Evolutionary conservation across 1,140 invertebrate species (phyloP).

Genomic region (Sesamia nonagrioides): DNA sequence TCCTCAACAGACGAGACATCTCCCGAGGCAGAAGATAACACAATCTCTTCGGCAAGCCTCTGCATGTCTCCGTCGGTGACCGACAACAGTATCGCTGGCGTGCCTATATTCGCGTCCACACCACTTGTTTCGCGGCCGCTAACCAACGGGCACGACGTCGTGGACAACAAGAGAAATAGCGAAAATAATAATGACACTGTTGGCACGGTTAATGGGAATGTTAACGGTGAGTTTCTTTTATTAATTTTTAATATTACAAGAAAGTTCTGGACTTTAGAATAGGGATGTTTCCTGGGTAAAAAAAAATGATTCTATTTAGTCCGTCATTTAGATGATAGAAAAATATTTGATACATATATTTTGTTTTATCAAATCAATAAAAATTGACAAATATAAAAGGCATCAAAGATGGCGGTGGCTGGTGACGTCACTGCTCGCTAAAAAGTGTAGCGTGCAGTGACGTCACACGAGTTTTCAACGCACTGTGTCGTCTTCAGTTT

Average conservation of each 20-base stretch:
- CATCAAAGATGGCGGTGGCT: no score
- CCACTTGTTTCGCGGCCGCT: conserved; percentile 52
- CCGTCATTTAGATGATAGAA: no score
- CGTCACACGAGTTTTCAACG: no score
- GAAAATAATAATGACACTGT: conserved; percentile 59
- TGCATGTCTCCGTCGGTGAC: conserved; percentile 73
- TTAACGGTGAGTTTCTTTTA: conserved; percentile 66
- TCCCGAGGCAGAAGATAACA: conserved; percentile 76
- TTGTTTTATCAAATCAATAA: no score
- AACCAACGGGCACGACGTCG: conserved; percentile 60
- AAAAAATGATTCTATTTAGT: no score
- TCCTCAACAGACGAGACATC: conserved; percentile 68
- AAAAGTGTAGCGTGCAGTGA: no score
- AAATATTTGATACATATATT: no score
- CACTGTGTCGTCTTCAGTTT: no score
- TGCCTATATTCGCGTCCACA: conserved; percentile 68
- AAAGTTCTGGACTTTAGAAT: neutral
- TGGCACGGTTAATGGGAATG: conserved; percentile 74
- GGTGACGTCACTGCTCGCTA: no score
- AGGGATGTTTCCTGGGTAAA: no score
- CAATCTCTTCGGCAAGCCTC: conserved; percentile 79
- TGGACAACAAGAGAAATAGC: conserved; percentile 55
- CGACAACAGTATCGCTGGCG: conserved; percentile 42
- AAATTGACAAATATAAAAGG: no score
- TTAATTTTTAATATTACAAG: no score